A percentile compares a stretch with the other conserved stretches of the same genome.
Evolutionary conservation across 2,797 vertebrate species (phyloP).

Genomic region (Acropternis orthonyx): DNA sequence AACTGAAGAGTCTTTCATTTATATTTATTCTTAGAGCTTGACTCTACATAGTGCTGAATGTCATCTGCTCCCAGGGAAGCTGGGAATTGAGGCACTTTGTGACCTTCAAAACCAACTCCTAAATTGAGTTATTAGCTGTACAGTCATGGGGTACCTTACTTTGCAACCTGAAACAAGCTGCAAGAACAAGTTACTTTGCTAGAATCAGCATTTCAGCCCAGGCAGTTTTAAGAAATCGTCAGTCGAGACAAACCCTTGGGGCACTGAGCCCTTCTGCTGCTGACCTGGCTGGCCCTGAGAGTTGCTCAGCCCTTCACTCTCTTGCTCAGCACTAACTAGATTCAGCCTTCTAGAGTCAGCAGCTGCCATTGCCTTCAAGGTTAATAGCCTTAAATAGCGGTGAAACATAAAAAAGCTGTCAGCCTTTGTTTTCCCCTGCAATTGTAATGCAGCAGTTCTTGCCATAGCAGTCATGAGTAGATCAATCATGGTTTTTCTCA

Average conservation of each 20-base stretch:
- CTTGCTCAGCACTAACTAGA: neutral
- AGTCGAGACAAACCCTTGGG: neutral
- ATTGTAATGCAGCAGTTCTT: neutral
- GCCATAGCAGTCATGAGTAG: neutral
- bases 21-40: neutral
- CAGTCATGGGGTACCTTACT: neutral
- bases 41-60: neutral
- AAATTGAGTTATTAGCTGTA: neutral
- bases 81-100: neutral
- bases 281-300: neutral
- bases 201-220: neutral
- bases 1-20: neutral
- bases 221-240: neutral
- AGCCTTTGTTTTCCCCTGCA: neutral
- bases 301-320: neutral
- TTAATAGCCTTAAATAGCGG: constrained; percentile 8
- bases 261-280: neutral
- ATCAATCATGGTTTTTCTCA: neutral
- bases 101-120: neutral
- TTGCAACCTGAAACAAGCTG: neutral
- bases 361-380: constrained; percentile 11
- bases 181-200: neutral
- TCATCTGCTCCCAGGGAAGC: neutral
- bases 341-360: neutral
- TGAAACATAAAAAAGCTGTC: neutral